Percentiles rank a stretch among this genome's conserved stretches.
These are phyloP conservation scores for Gymnoscelis rufifasciata DNA, from an alignment of 2,888 invertebrate genomes.

Conservation along the genomic window DNA sequence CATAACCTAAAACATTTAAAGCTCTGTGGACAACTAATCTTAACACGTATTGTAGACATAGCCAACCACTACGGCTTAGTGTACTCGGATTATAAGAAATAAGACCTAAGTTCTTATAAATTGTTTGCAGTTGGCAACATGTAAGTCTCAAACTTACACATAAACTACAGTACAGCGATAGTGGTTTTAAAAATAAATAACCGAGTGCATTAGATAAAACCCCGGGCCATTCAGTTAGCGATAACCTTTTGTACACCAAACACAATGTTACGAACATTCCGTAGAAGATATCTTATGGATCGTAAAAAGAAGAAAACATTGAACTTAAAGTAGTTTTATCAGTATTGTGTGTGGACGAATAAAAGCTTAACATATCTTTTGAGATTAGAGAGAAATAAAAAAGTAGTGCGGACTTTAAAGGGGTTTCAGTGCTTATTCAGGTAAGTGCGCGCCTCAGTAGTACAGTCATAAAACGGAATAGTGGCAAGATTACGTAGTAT, in stretches of 20 bases:
- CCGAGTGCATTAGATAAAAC: too few relatives aligned
- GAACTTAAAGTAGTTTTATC: slow-evolving; percentile 2
- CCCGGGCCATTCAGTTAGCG: not conserved
- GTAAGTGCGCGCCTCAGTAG: not conserved
- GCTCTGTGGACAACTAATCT: too few relatives aligned
- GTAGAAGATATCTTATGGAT: slow-evolving; percentile 7
- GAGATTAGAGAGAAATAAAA: slow-evolving; percentile 1
- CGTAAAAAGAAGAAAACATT: slow-evolving; percentile 9
- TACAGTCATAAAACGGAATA: not conserved
- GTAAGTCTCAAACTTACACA: not conserved
- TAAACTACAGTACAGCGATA: too few relatives aligned
- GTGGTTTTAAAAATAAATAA: not conserved
- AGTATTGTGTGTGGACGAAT: slow-evolving; percentile 1
- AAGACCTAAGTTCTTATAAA: too few relatives aligned
- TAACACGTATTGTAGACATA: too few relatives aligned
- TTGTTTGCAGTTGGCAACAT: not conserved
- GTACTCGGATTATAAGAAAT: too few relatives aligned
- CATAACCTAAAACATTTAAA: too few relatives aligned
- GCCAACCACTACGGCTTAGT: too few relatives aligned
- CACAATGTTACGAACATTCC: slow-evolving; percentile 10
- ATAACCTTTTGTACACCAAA: slow-evolving; percentile 19
- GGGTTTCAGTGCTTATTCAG: not conserved
- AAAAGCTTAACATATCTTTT: not conserved
- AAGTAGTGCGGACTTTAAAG: not conserved
- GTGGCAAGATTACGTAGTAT: not conserved